Base-by-base conservation (phyloP, 2,113 vertebrate species). In the Cyprinodon tularosa region DNA sequence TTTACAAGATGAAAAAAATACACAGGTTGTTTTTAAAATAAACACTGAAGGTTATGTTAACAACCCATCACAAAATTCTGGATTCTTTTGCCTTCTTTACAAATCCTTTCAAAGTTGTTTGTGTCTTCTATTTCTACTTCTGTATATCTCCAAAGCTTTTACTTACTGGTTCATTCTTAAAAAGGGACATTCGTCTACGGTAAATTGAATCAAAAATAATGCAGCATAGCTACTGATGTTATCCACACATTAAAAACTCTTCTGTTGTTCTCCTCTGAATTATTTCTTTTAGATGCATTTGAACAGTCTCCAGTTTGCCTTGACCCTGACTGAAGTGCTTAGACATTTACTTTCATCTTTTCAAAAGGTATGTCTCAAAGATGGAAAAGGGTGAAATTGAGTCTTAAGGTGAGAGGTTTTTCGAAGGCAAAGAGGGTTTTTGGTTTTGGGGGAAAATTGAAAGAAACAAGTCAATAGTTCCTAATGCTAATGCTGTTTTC, bases 291-390 rank as follows among this genome's bases (percentile, higher is more conserved):
- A 67, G 53, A 80, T 62, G 74, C 66, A 74, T 82, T 88, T 77
- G 48, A 81, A 62, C 71, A 64, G 29, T 64, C 82, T 80, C 60
- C 57, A 44, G 75, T 82, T 76, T 81, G 66, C 77, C 68, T 68
- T 9, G 62, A 17, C 44, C 82, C 76, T 68, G 68, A 80, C 74
- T 83, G 83, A 88, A 74, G 71, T 71, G 77, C 81, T 86, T 50
- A 71, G 83, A 86, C 77, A 10, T 79, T 81, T 78, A 72, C 90
- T 91, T 91, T 91, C 83, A 91, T 90, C 89, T 80, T 68, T 74
- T 82, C 81, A 70, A 76, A 72, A 86, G 76, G 72, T 76, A 60
- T 74, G 38, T 66, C 77, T 79, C 82, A 83, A 73, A 86, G 80
- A 83, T 77, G 68, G 74, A 68, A 74, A 78, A 74, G 81, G 81